phyloP scores from a whole-genome alignment of 1,140 invertebrate species.

The Cherax destructor region DNA sequence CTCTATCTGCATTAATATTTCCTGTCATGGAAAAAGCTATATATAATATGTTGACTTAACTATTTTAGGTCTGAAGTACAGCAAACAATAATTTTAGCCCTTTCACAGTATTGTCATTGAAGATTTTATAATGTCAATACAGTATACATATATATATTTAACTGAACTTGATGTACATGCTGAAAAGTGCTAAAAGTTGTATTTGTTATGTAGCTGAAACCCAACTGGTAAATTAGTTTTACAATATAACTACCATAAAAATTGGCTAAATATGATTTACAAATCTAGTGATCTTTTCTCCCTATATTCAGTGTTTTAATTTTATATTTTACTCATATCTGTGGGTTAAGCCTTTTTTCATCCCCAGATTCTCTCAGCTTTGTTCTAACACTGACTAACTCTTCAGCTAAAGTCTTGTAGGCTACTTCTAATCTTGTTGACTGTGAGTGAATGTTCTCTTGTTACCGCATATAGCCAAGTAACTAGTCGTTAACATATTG shows the following conservation, averaged over 20 bases:
- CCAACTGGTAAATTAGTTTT: constrained; percentile 19
- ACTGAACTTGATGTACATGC: constrained; percentile 6
- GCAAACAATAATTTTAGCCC: constrained; percentile 8
- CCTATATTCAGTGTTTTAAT: constrained; percentile 29
- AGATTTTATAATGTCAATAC: constrained; percentile 17
- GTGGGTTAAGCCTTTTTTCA: constrained; percentile 3
- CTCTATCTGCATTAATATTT: constrained; percentile 34
- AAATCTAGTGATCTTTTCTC: constrained; percentile 24
- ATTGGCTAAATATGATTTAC: constrained; percentile 35
- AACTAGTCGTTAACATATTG: constrained; percentile 56
- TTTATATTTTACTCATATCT: not conserved
- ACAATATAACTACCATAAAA: constrained; percentile 6
- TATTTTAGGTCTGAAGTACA: constrained; percentile 1
- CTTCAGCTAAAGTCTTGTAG: constrained; percentile 41
- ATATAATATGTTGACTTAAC: constrained; percentile 36
- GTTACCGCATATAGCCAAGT: constrained; percentile 53
- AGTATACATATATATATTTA: constrained; percentile 6
- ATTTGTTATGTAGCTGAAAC: constrained; percentile 9
- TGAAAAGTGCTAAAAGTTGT: constrained; percentile 30
- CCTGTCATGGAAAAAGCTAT: constrained; percentile 29
- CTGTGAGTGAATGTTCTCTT: constrained; percentile 51
- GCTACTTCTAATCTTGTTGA: constrained; percentile 54
- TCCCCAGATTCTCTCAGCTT: constrained; percentile 24
- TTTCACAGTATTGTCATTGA: constrained; percentile 20
- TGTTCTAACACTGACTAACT: constrained; percentile 27